Percentiles rank a stretch among this genome's conserved stretches.
Conservation (phyloP, 2,797 vertebrate genomes). For the Malacoraja senta region DNA sequence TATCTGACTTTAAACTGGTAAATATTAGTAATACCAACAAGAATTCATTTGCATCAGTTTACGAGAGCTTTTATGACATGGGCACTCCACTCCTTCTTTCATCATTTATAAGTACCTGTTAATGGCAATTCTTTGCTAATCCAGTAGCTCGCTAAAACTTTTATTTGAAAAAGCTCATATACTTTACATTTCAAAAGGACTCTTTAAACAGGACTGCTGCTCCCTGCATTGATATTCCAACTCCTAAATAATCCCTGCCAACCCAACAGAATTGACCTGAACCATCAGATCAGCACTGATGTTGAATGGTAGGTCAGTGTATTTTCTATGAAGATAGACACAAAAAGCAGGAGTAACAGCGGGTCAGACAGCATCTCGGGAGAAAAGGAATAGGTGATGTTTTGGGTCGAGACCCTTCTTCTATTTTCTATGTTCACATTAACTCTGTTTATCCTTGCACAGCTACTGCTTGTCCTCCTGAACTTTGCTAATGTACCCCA, state of each 20-base stretch:
- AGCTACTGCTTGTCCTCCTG: background rate
- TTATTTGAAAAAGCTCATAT: background rate
- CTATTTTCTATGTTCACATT: background rate
- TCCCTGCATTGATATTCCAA: background rate
- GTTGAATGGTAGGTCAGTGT: no score
- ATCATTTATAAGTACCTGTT: background rate
- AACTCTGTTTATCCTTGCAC: background rate
- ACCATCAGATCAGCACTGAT: background rate
- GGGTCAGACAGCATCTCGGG: no score
- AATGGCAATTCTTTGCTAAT: background rate
- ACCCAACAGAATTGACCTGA: background rate
- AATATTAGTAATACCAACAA: background rate
- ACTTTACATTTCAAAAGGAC: background rate
- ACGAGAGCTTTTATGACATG: background rate
- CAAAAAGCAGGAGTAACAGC: no score
- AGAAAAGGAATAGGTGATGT: no score
- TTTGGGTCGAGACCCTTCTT: no score
- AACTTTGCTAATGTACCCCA: background rate
- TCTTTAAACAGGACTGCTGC: background rate
- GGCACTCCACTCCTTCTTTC: background rate
- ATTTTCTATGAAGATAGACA: no score
- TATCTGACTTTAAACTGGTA: background rate
- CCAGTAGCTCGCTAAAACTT: background rate
- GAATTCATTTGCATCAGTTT: conserved; percentile 23
- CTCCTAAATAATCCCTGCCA: background rate